Percentiles rank a stretch among this genome's conserved stretches.
phyloP scores from a whole-genome alignment of 2,888 invertebrate genomes.

The Quadroppia sp. region DNA sequence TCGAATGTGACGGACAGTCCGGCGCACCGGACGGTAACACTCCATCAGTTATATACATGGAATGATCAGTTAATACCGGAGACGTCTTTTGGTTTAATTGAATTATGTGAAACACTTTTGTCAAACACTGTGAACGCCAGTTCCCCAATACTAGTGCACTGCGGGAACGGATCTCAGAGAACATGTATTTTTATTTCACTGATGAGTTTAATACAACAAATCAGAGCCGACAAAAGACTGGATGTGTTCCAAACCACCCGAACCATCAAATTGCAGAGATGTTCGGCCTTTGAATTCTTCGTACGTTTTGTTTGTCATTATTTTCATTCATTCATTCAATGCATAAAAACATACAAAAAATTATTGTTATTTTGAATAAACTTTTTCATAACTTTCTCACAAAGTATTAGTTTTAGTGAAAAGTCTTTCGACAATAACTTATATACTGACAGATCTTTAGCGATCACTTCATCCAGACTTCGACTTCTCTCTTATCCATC shows the following conservation, averaged over 20 bases:
- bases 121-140: not conserved
- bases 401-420: too few species aligned
- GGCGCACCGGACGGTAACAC: slow-evolving; percentile 8
- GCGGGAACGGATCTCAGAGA: slow-evolving; percentile 73
- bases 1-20: slow-evolving; percentile 16
- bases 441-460: slow-evolving; percentile 7
- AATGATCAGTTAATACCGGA: slow-evolving; percentile 35
- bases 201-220: slow-evolving; percentile 76
- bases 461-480: not conserved
- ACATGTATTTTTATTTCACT: slow-evolving; percentile 85
- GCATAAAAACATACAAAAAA: not conserved
- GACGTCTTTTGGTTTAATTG: slow-evolving; percentile 32
- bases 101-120: slow-evolving; percentile 38
- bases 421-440: too few species aligned
- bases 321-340: not conserved
- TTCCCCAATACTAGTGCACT: slow-evolving; percentile 47
- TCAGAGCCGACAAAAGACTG: slow-evolving; percentile 74
- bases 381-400: not conserved
- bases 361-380: not conserved
- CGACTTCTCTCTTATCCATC: not conserved
- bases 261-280: slow-evolving; percentile 76
- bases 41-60: slow-evolving; percentile 32
- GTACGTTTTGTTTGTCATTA: slow-evolving; percentile 58
- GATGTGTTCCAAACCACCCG: slow-evolving; percentile 79
- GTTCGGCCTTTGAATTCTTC: slow-evolving; percentile 74